Conservation (phyloP, 2,113 vertebrate species). For the Conger conger region DNA sequence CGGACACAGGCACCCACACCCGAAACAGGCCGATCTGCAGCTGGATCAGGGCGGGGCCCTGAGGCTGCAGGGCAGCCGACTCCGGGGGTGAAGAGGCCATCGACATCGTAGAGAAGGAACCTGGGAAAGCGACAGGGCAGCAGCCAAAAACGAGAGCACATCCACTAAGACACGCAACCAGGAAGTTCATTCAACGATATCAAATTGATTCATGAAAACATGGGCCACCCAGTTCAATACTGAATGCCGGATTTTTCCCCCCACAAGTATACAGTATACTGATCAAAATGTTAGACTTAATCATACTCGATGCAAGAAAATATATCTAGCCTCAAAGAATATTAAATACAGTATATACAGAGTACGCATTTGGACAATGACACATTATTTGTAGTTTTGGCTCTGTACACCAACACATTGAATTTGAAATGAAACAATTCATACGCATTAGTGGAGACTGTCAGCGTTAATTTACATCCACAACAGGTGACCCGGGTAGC, state of each 20-base stretch:
- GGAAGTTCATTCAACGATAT: neutral
- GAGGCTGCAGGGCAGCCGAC: neutral
- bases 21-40: slow-evolving; percentile 69
- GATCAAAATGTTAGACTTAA: neutral
- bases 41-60: slow-evolving; percentile 47
- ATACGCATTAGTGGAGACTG: no score
- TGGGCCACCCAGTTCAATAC: neutral
- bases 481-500: no score
- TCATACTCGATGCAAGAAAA: no score
- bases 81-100: slow-evolving; percentile 27
- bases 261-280: neutral
- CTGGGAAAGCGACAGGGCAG: slow-evolving; percentile 18
- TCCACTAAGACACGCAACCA: neutral
- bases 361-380: no score
- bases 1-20: slow-evolving; percentile 56
- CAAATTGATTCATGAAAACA: neutral
- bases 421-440: no score
- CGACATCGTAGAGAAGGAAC: slow-evolving; percentile 40
- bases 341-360: no score
- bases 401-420: no score
- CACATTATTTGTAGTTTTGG: no score
- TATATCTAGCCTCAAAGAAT: no score
- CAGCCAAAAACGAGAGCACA: neutral
- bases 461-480: no score
- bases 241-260: neutral